Conservation (phyloP, 2,113 vertebrate species). For the Percopsis transmontana region DNA sequence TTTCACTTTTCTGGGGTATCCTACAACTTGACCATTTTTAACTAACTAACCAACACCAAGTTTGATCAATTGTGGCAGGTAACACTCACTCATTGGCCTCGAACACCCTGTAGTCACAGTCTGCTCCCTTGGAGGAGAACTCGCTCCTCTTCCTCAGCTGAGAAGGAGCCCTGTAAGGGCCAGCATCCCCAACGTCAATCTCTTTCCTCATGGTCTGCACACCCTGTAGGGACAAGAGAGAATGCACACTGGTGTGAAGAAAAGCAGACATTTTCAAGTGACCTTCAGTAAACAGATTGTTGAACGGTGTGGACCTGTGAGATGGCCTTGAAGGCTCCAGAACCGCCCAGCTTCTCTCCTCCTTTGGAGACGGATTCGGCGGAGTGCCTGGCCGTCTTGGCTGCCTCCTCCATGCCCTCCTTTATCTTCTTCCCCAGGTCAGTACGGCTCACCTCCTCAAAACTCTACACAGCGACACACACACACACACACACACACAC, state of each 20-base stretch:
- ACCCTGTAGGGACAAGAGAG: slow-evolving; percentile 73
- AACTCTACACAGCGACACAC: slow-evolving; percentile 70
- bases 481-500: background rate
- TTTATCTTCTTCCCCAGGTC: slow-evolving; percentile 91
- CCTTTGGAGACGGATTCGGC: slow-evolving; percentile 87
- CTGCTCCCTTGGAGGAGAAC: slow-evolving; percentile 81
- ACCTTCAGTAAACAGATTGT: too few relatives aligned
- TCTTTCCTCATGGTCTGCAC: slow-evolving; percentile 92
- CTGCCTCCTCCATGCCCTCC: slow-evolving; percentile 88
- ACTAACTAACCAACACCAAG: background rate
- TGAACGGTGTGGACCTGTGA: too few relatives aligned
- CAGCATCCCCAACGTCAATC: slow-evolving; percentile 84
- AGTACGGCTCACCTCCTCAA: slow-evolving; percentile 87
- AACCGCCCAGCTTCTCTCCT: slow-evolving; percentile 88
- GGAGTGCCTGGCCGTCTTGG: slow-evolving; percentile 87
- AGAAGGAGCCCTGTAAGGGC: slow-evolving; percentile 86
- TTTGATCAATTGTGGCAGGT: background rate
- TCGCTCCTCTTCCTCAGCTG: slow-evolving; percentile 90
- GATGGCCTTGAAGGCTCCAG: slow-evolving; percentile 85
- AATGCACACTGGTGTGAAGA: background rate
- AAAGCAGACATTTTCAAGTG: too few relatives aligned
- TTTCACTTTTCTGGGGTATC: too few relatives aligned
- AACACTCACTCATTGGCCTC: slow-evolving; percentile 88
- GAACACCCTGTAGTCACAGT: slow-evolving; percentile 81
- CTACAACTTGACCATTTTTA: too few relatives aligned